A percentile compares a stretch with the other conserved stretches of the same genome.
Evolutionary conservation across 2,888 invertebrate genomes (phyloP).

Genomic region (Sesia bembeciformis): DNA sequence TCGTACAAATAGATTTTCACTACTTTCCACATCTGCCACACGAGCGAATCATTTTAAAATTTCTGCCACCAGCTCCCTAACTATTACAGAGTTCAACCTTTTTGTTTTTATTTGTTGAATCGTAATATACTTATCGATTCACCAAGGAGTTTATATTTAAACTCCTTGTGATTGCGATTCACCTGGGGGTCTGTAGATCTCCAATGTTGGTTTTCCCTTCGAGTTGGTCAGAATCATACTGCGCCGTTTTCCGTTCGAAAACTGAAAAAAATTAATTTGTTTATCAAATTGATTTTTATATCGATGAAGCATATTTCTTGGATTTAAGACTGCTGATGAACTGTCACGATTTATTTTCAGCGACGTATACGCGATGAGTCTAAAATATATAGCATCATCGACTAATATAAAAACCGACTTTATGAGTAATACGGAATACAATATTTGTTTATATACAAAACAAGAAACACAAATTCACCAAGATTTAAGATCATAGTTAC

Average conservation of each 20-base stretch:
- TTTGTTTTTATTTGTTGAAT: slow-evolving; percentile 12
- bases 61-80: no score
- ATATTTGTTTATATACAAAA: neutral
- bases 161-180: slow-evolving; percentile 4
- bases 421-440: slow-evolving; percentile 1
- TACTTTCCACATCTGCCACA: no score
- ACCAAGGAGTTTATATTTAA: no score
- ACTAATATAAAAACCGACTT: slow-evolving; percentile 18
- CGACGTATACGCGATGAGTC: slow-evolving; percentile 9
- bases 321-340: slow-evolving; percentile 9
- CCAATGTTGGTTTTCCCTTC: slow-evolving; percentile 87
- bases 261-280: slow-evolving; percentile 32
- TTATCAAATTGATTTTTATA: neutral
- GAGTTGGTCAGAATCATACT: slow-evolving; percentile 81
- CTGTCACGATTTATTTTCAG: slow-evolving; percentile 36
- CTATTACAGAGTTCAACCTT: neutral
- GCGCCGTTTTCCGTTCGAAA: slow-evolving; percentile 80
- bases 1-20: no score
- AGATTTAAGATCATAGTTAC: neutral
- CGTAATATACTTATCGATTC: no score
- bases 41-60: no score
- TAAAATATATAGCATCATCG: slow-evolving; percentile 20
- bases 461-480: neutral
- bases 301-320: neutral
- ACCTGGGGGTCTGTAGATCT: slow-evolving; percentile 93